Percentiles rank a stretch among this genome's conserved stretches.
Evolutionary conservation across 1,140 invertebrate genomes (phyloP).

Genomic region (Drosophila kanapiae): DNA sequence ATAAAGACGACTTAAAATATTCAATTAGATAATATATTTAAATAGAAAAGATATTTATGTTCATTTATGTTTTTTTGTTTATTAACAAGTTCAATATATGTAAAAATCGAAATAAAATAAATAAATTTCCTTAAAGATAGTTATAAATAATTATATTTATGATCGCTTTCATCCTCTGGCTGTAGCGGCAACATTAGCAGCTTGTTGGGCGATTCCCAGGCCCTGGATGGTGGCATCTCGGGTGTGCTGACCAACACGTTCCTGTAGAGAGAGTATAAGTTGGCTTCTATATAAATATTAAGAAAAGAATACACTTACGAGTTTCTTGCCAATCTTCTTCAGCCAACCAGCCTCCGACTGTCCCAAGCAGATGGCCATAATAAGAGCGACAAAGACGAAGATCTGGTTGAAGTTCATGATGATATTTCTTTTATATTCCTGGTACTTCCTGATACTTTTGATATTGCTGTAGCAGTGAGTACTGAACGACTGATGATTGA

Average conservation of each 20-base stretch:
- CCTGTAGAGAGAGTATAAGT: slow-evolving; percentile 6
- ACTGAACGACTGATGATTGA: slow-evolving; percentile 34
- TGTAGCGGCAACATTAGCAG: slow-evolving; percentile 44
- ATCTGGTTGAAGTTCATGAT: slow-evolving; percentile 75
- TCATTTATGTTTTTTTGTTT: neutral
- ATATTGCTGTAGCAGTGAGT: slow-evolving; percentile 11
- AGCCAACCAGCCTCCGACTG: slow-evolving; percentile 56
- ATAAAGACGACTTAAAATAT: too few species aligned
- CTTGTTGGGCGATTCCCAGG: slow-evolving; percentile 45
- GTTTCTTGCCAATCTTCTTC: slow-evolving; percentile 25
- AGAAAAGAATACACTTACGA: neutral
- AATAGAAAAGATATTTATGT: neutral
- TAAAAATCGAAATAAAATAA: neutral
- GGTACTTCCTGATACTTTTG: slow-evolving; percentile 1
- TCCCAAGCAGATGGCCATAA: slow-evolving; percentile 62
- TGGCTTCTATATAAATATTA: neutral
- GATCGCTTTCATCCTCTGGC: neutral
- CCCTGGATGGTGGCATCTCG: slow-evolving; percentile 45
- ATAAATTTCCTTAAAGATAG: neutral
- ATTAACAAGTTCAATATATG: neutral
- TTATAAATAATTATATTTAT: neutral
- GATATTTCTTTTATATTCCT: slow-evolving; percentile 1
- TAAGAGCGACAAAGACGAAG: slow-evolving; percentile 62
- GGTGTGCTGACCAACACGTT: slow-evolving; percentile 39
- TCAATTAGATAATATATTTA: too few species aligned